Percentiles rank a stretch among this genome's conserved stretches.
Evolutionary conservation across 2,797 vertebrate species (phyloP).

Genomic region (Iguana delicatissima): DNA sequence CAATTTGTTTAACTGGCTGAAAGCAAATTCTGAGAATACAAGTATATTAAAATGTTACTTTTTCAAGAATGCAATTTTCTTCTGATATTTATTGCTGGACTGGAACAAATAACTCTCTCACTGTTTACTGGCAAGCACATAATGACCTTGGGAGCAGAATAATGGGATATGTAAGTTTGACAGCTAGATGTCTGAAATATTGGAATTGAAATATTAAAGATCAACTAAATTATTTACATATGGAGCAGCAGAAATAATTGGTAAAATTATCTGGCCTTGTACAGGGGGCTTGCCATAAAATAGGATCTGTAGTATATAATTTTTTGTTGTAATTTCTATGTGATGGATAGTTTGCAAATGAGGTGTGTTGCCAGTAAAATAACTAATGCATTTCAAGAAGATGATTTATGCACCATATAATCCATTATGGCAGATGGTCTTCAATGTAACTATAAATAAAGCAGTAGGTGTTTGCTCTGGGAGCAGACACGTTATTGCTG

Average conservation of each 20-base stretch:
- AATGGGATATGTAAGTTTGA: constrained; percentile 48
- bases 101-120: constrained; percentile 36
- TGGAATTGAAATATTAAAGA: constrained; percentile 57
- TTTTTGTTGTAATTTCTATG: constrained; percentile 50
- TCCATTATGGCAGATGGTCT: constrained; percentile 68
- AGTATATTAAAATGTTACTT: constrained; percentile 50
- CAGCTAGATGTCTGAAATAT: constrained; percentile 47
- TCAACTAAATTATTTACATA: constrained; percentile 56
- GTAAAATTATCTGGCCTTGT: constrained; percentile 58
- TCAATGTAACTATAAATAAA: constrained; percentile 70
- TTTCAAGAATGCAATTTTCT: constrained; percentile 55
- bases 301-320: constrained; percentile 6
- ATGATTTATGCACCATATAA: constrained; percentile 69
- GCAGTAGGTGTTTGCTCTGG: constrained; percentile 60
- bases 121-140: constrained; percentile 48
- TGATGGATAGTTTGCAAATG: constrained; percentile 66
- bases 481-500: constrained; percentile 50
- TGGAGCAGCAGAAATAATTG: constrained; percentile 53
- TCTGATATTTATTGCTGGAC: constrained; percentile 47
- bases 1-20: constrained; percentile 31
- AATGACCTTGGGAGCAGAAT: constrained; percentile 56
- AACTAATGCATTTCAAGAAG: constrained; percentile 63
- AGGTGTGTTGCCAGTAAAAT: constrained; percentile 63
- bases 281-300: constrained; percentile 44
- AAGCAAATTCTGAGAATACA: constrained; percentile 27